These are phyloP conservation scores for Dicentrarchus labrax DNA, from an alignment of 2,113 vertebrate genomes.

Conservation along the genomic window DNA sequence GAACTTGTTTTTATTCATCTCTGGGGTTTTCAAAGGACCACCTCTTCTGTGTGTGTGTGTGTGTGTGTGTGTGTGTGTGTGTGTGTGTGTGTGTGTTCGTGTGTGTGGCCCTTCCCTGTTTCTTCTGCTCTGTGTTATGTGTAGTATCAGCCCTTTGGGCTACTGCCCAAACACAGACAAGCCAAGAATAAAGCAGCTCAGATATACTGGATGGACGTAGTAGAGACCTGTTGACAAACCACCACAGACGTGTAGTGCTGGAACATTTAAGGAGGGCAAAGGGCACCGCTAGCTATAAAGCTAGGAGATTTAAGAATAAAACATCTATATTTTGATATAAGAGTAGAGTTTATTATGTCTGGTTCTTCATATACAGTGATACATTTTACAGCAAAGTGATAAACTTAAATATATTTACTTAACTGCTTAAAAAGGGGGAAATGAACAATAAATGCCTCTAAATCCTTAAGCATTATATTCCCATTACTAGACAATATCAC, in stretches of 20 bases:
- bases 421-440: neutral
- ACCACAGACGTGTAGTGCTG: constrained; percentile 17
- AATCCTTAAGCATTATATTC: neutral
- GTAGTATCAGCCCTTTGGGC: constrained; percentile 61
- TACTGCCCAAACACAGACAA: constrained; percentile 54
- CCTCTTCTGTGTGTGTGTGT: constrained; percentile 25
- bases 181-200: constrained; percentile 61
- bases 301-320: neutral
- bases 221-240: constrained; percentile 63
- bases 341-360: neutral
- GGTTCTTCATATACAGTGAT: neutral
- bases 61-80: neutral
- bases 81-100: neutral
- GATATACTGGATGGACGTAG: constrained; percentile 49
- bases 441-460: neutral
- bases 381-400: neutral
- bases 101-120: constrained; percentile 40
- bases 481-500: neutral
- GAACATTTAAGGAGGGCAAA: constrained; percentile 47
- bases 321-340: neutral
- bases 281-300: constrained; percentile 11
- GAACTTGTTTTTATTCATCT: constrained; percentile 77
- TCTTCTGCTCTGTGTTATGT: constrained; percentile 61
- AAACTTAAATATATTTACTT: neutral
- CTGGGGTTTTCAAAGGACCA: constrained; percentile 73